Evolutionary conservation across 2,888 invertebrate species (phyloP).

Genomic region (Fabriciana adippe): DNA sequence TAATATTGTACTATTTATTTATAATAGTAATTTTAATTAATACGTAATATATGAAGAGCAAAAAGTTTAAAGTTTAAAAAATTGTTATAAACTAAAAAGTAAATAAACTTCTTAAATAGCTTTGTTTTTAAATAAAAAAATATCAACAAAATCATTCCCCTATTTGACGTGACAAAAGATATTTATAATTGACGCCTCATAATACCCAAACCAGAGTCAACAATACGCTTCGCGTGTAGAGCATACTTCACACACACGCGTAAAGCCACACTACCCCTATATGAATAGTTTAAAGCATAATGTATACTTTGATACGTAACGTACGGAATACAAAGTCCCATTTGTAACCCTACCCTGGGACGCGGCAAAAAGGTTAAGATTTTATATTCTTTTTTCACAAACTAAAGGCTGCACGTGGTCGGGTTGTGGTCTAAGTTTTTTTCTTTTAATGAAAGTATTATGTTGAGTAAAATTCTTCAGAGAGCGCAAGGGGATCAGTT

Average conservation of each 20-base stretch:
- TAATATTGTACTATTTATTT: too few relatives aligned
- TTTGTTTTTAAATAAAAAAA: background rate
- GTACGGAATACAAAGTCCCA: slow-evolving; percentile 68
- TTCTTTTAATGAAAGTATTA: slow-evolving; percentile 72
- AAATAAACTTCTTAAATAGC: background rate
- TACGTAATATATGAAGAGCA: too few relatives aligned
- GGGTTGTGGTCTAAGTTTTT: slow-evolving; percentile 73
- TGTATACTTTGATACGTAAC: slow-evolving; percentile 51
- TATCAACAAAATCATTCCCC: slow-evolving; percentile 4
- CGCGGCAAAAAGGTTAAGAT: slow-evolving; percentile 66
- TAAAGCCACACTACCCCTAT: slow-evolving; percentile 38
- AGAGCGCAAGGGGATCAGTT: slow-evolving; percentile 58
- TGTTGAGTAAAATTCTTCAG: slow-evolving; percentile 70
- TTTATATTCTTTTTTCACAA: slow-evolving; percentile 67
- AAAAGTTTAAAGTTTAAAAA: too few relatives aligned
- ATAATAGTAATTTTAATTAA: too few relatives aligned
- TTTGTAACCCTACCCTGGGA: slow-evolving; percentile 75
- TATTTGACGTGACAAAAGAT: slow-evolving; percentile 21
- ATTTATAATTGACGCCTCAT: slow-evolving; percentile 31
- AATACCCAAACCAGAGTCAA: slow-evolving; percentile 26
- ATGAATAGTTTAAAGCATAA: slow-evolving; percentile 40
- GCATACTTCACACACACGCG: slow-evolving; percentile 56
- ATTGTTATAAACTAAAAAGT: too few relatives aligned
- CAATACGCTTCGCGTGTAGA: slow-evolving; percentile 53
- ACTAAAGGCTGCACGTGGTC: slow-evolving; percentile 75